These are phyloP conservation scores for Sitta europaea DNA, from an alignment of 2,113 vertebrate species.

Conservation along the genomic window DNA sequence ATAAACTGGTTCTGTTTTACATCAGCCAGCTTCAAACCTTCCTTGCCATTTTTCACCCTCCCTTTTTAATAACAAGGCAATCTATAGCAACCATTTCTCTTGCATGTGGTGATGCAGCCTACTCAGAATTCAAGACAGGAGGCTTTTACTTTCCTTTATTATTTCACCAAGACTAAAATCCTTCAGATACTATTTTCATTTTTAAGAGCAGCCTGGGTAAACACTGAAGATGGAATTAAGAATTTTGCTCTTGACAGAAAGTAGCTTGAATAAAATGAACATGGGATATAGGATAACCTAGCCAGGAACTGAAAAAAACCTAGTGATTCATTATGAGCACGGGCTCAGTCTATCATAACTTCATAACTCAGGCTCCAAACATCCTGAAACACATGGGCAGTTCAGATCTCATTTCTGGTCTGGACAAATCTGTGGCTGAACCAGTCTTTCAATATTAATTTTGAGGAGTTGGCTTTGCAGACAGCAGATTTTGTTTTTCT, in stretches of 20 bases:
- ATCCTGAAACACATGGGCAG: neutral
- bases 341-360: neutral
- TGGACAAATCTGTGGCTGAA: neutral
- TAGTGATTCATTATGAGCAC: neutral
- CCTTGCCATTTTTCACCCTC: neutral
- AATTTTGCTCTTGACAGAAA: constrained; percentile 49
- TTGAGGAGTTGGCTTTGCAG: neutral
- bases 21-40: constrained; percentile 42
- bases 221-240: constrained; percentile 58
- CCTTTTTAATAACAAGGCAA: constrained; percentile 50
- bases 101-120: constrained; percentile 40
- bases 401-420: neutral
- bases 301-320: neutral
- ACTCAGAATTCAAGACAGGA: constrained; percentile 55
- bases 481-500: neutral
- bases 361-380: neutral
- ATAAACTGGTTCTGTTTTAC: constrained; percentile 60
- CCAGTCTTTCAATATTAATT: neutral
- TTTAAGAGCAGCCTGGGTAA: constrained; percentile 60
- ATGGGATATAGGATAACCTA: neutral
- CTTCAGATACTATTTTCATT: constrained; percentile 59
- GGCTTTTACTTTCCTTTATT: constrained; percentile 56
- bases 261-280: constrained; percentile 32
- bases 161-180: constrained; percentile 56
- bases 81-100: constrained; percentile 39